Conservation (phyloP, 2,797 vertebrate species). For the Myripristis jacobus region DNA sequence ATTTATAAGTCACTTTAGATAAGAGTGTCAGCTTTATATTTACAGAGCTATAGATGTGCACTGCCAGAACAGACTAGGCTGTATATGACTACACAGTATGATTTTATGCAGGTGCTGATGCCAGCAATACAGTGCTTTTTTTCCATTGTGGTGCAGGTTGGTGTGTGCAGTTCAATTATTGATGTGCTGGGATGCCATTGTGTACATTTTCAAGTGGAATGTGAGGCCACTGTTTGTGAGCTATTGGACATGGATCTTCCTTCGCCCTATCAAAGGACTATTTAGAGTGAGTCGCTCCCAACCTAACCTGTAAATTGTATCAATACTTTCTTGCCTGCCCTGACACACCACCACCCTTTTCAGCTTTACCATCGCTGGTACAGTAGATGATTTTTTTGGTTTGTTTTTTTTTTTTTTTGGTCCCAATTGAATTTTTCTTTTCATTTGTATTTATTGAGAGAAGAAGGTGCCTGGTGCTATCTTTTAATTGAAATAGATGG, state of each 20-base stretch:
- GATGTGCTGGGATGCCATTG: not conserved
- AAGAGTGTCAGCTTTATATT: too few relatives aligned
- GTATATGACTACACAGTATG: too few relatives aligned
- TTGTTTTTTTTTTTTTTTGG: not conserved
- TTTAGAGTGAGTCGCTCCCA: not conserved
- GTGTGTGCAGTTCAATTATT: too few relatives aligned
- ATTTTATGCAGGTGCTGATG: too few relatives aligned
- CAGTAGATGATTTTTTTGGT: not conserved
- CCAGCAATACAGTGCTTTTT: too few relatives aligned
- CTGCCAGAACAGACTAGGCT: too few relatives aligned
- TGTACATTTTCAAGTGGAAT: not conserved
- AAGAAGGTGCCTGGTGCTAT: conserved; percentile 29
- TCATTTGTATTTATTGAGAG: conserved; percentile 28
- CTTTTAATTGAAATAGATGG: conserved; percentile 60
- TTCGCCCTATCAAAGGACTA: not conserved
- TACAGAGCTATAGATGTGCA: too few relatives aligned
- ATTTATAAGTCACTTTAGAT: too few relatives aligned
- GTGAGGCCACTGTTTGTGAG: not conserved
- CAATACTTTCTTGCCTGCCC: not conserved
- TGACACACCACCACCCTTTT: not conserved
- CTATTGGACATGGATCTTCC: not conserved
- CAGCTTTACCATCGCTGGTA: conserved; percentile 16
- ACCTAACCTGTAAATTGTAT: not conserved
- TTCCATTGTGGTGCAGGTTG: too few relatives aligned
- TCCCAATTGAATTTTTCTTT: conserved; percentile 27